Conservation (phyloP, 2,797 vertebrate genomes). For the Falco peregrinus region DNA sequence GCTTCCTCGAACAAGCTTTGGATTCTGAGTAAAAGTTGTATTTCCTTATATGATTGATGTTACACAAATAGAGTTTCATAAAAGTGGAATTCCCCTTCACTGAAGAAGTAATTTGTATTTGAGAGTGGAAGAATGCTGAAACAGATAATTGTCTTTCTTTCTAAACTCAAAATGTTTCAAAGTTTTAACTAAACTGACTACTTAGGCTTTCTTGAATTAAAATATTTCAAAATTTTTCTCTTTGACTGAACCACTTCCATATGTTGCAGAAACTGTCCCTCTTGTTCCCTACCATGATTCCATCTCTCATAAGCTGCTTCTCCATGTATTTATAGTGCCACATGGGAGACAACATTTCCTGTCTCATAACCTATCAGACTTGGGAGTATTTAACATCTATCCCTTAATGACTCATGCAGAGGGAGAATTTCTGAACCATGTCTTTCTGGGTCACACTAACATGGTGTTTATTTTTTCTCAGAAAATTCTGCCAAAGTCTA, state of each 20-base stretch:
- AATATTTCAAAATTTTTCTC: background rate
- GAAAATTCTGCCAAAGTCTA: background rate
- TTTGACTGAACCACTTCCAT: background rate
- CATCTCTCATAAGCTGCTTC: background rate
- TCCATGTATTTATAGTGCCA: background rate
- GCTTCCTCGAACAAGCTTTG: background rate
- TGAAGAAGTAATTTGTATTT: background rate
- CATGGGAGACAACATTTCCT: background rate
- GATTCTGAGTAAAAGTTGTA: background rate
- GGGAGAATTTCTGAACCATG: background rate
- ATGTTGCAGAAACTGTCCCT: background rate
- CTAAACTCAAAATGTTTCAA: background rate
- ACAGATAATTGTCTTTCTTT: background rate
- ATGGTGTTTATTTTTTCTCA: background rate
- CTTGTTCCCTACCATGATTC: background rate
- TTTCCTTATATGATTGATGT: background rate
- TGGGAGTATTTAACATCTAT: background rate
- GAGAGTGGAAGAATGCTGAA: background rate
- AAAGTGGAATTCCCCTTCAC: background rate
- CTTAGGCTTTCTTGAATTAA: background rate
- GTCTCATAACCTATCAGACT: background rate
- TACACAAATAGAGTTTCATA: background rate
- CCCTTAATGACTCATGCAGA: background rate
- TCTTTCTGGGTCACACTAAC: background rate
- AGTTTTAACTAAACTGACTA: background rate